Evolutionary conservation across 2,888 invertebrate species (phyloP), one percentile per base, ranked within the genome.

Genomic region (Xanthorhoe designata): DNA sequence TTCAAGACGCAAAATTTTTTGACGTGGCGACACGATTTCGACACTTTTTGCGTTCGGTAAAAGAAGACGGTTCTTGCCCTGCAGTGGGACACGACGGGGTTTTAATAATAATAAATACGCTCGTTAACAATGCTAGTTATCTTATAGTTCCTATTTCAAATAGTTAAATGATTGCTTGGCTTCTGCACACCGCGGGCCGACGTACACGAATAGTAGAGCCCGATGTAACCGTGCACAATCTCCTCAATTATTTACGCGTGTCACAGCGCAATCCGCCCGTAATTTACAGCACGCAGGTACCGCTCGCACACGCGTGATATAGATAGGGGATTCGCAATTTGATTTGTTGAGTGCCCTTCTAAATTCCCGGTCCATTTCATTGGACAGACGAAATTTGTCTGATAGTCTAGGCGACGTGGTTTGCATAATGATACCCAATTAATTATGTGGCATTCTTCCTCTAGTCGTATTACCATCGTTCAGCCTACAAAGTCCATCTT

Each of bases 171-270:
- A 13, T 38, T 38, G 35, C 2, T 10, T 42, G 10, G 10, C 13
- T 42, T 13, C 10, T 42, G 13, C 10, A 2, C 38, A 4, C 38
- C 13, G 10, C 38, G 59, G 18, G 47, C 47, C 38, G 35, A 32
- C 32, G 18, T 51, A n/a, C 50, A 45, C 60, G 51, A 52, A 15
- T 49, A 24, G 47, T 35, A 15, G 15, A 15, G 19, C 17, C 35
- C 51, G 24, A 19, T 53, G 52, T 58, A 64, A 63, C 63, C 63
- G 52, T 53, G 52, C 64, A 17, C 53, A 35, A 54, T 47, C 62
- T 49, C 64, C 58, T 58, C 64, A 64, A 64, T 64, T 64, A 64
- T 64, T 58, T 53, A 64, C 53, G n/a, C 47, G 45, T 42, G 62
- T 56, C 54, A 32, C 58, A 51, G 49, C 42, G 50, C 64, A 58